Conservation (phyloP, 2,797 vertebrate genomes). For the Catostomus latipinnis region DNA sequence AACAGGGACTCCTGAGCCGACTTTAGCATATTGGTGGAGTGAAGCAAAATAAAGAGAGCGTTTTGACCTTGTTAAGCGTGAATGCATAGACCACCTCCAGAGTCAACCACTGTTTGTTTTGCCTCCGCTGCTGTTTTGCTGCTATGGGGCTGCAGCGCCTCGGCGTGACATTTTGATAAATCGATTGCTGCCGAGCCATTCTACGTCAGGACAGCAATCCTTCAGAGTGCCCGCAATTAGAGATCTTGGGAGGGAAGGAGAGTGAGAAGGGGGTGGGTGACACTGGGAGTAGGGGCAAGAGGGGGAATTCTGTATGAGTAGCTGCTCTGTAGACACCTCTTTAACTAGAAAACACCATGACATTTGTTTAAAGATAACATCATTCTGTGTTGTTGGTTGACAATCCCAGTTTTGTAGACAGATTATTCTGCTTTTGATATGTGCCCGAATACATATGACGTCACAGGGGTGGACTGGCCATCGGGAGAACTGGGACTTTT, state of each 20-base stretch:
- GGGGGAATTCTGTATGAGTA: background rate
- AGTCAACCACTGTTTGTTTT: slow-evolving; percentile 70
- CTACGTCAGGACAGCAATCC: slow-evolving; percentile 67
- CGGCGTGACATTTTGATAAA: slow-evolving; percentile 79
- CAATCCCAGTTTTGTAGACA: slow-evolving; percentile 53
- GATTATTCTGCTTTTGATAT: slow-evolving; percentile 25
- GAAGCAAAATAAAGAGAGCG: slow-evolving; percentile 62
- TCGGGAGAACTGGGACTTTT: too few species aligned
- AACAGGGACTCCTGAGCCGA: too few species aligned
- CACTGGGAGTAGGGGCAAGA: too few species aligned
- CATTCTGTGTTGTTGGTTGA: slow-evolving; percentile 61
- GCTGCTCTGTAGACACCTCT: slow-evolving; percentile 5
- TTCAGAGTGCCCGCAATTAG: slow-evolving; percentile 62
- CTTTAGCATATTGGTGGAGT: slow-evolving; percentile 35
- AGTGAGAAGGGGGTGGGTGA: slow-evolving; percentile 48
- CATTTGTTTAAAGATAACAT: slow-evolving; percentile 57
- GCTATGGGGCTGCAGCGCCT: slow-evolving; percentile 63
- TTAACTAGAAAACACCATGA: slow-evolving; percentile 46
- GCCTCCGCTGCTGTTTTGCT: slow-evolving; percentile 71
- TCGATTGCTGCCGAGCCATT: slow-evolving; percentile 63
- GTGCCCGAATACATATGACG: slow-evolving; percentile 23
- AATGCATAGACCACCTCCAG: slow-evolving; percentile 63
- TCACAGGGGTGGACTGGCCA: background rate
- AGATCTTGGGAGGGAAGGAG: slow-evolving; percentile 58
- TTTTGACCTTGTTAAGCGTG: slow-evolving; percentile 70